Evolutionary conservation across 1,140 invertebrate genomes (phyloP), one percentile per base, ranked within the genome.

Genomic region (Homalodisca vitripennis): DNA sequence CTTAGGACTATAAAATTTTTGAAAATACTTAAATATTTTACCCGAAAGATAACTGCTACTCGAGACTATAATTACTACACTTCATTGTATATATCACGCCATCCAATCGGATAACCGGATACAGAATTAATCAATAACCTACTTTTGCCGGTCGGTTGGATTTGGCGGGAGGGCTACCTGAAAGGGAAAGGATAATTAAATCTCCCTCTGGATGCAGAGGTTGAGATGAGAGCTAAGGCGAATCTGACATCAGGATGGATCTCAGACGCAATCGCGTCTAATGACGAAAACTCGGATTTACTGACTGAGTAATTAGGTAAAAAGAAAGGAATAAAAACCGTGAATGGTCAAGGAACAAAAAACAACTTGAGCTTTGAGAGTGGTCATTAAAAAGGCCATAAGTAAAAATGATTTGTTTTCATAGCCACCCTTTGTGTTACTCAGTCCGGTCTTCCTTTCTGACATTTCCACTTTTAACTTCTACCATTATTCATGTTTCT

Each of bases 321-420:
- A 60, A 26, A 30, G 55, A 60, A 29, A 60, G 55, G 26, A 26
- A 10, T 27, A 60, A 60, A 26, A 60, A 60, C 55, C 29, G 55
- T 60, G 12, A 60, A 60, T 24, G 55, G 55, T 26, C 17, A 60
- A 60, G 55, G 24, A 60, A 60, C 55, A 60, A 60, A 60, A 60
- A n/a, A 60, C 13, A 10, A 26, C 55, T 60, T 60, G 27, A n/a
- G 27, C 24, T 60, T 30, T 30, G 55, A 51, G 48, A 60, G 55
- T 60, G 55, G 55, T 60, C 55, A 60, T 60, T 60, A 60, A 60
- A 60, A 60, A 60, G 55, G 55, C 13, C 55, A 60, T 60, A 60
- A 60, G 55, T 60, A 22, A 60, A 22, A 60, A 60, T 60, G 55
- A 10, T 60, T 51, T 60, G 55, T 60, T 60, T 60, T 60, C 29